A percentile compares a stretch with the other conserved stretches of the same genome.
Evolutionary conservation across 2,797 vertebrate species (phyloP).

Genomic region (Lutjanus campechanus): DNA sequence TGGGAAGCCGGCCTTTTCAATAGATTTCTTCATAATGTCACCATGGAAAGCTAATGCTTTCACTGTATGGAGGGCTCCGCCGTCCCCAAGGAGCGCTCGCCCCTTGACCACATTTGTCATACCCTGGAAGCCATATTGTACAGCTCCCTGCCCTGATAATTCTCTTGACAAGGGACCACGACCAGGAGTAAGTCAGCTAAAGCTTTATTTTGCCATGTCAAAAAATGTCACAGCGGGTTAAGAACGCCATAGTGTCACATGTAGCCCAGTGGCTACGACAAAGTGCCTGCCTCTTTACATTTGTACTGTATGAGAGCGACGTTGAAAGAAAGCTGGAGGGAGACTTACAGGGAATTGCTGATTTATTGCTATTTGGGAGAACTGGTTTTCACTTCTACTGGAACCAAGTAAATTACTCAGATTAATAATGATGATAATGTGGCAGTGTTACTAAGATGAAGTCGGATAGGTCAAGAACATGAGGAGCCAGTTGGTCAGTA

Average conservation of each 20-base stretch:
- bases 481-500: neutral
- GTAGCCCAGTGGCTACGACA: conserved; percentile 50
- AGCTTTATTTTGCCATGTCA: conserved; percentile 73
- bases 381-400: neutral
- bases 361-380: neutral
- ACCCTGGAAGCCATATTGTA: conserved; percentile 67
- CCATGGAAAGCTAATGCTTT: conserved; percentile 77
- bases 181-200: conserved; percentile 61
- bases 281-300: conserved; percentile 61
- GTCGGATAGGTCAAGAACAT: neutral
- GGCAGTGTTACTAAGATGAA: neutral
- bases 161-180: conserved; percentile 67
- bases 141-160: conserved; percentile 65
- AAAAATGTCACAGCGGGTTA: conserved; percentile 69
- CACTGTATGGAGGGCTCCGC: conserved; percentile 58
- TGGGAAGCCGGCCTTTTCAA: conserved; percentile 67
- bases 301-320: conserved; percentile 18
- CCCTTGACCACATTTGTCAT: conserved; percentile 80
- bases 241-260: conserved; percentile 36
- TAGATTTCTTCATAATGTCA: conserved; percentile 83
- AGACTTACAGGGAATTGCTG: neutral
- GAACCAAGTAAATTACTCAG: neutral
- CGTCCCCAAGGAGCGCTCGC: conserved; percentile 64
- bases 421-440: conserved; percentile 8
- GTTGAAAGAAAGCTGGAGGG: neutral